phyloP scores from a whole-genome alignment of 2,797 vertebrate species.

The Mormyrus hasselquistii region DNA sequence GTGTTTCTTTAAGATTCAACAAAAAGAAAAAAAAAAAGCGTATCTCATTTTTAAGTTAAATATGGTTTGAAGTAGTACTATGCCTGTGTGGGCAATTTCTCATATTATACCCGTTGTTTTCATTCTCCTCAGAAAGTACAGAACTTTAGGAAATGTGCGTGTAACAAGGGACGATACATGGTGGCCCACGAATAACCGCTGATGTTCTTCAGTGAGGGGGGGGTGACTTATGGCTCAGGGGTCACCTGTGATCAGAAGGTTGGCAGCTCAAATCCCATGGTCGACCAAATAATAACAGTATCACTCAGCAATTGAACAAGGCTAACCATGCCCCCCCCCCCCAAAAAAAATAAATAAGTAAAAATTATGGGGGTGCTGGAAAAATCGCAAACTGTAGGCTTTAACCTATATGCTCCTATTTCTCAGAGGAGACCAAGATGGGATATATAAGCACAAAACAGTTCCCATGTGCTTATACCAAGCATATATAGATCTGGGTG shows the following conservation, averaged over 20 bases:
- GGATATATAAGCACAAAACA: neutral
- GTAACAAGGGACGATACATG: neutral
- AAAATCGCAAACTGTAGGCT: neutral
- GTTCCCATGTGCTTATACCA: neutral
- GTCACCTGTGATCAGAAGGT: neutral
- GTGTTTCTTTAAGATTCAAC: neutral
- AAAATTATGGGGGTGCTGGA: neutral
- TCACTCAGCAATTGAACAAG: neutral
- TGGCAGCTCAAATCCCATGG: neutral
- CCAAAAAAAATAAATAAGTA: neutral
- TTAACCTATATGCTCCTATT: neutral
- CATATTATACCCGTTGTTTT: neutral
- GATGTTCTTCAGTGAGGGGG: neutral
- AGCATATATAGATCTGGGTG: neutral
- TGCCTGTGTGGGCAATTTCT: neutral
- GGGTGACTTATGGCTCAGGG: neutral
- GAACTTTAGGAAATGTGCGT: neutral
- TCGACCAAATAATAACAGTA: neutral
- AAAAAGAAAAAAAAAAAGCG: neutral
- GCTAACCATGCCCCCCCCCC: neutral
- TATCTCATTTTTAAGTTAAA: neutral
- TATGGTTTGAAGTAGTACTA: neutral
- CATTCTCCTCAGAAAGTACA: neutral
- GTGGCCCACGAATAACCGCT: neutral
- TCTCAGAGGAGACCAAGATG: neutral